Evolutionary conservation across 2,113 vertebrate genomes (phyloP).

Genomic region (Brachyhypopomus gauderio): DNA sequence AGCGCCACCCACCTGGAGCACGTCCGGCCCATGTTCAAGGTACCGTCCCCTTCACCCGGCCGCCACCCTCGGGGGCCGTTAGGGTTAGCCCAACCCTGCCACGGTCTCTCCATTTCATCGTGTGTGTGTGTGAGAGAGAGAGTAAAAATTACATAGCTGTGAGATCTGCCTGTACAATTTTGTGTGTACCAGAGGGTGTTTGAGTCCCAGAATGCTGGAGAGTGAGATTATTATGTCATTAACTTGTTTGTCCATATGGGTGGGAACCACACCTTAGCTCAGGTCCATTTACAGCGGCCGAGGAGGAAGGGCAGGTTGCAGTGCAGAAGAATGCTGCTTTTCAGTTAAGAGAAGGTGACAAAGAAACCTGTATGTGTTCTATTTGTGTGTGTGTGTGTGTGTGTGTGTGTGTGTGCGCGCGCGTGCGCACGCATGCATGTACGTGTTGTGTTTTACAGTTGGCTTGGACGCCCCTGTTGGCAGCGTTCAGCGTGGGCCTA

Average conservation of each 20-base stretch:
- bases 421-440: too few species aligned
- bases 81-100: neutral
- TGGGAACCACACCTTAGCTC: neutral
- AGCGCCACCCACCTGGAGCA: constrained; percentile 96
- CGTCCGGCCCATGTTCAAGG: constrained; percentile 97
- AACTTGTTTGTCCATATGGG: too few species aligned
- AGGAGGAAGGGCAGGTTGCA: neutral
- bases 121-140: too few species aligned
- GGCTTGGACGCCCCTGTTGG: constrained; percentile 93
- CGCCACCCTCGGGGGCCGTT: neutral
- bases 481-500: constrained; percentile 93
- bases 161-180: too few species aligned
- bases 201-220: too few species aligned
- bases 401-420: neutral
- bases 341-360: neutral
- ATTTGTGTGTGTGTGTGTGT: neutral
- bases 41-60: constrained; percentile 49
- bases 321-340: neutral
- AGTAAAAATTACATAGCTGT: too few species aligned
- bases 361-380: neutral
- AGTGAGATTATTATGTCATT: too few species aligned
- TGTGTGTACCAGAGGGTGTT: too few species aligned
- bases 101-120: too few species aligned
- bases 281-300: neutral
- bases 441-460: constrained; percentile 71